Evolutionary conservation across 2,888 invertebrate genomes (phyloP).

Genomic region (Eugnorisma glareosa): DNA sequence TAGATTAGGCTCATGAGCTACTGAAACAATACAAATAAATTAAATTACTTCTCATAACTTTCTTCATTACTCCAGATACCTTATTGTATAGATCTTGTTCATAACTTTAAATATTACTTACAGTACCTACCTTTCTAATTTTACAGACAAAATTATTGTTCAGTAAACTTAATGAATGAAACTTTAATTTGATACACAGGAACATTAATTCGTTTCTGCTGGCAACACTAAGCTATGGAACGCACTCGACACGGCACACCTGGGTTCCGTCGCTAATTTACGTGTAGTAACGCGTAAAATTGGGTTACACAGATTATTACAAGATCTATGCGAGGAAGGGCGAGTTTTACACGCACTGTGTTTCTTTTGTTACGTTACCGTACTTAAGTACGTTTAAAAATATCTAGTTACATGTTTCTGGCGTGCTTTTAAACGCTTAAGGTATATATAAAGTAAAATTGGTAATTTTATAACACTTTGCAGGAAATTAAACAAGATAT

Average conservation of each 20-base stretch:
- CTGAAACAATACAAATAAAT: background rate
- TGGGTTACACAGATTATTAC: constrained; percentile 66
- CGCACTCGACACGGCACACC: constrained; percentile 66
- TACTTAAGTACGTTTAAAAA: constrained; percentile 10
- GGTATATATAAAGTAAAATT: background rate
- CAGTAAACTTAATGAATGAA: background rate
- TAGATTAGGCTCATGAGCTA: background rate
- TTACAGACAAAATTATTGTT: background rate
- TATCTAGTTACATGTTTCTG: constrained; percentile 18
- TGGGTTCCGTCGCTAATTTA: constrained; percentile 68
- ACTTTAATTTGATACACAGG: background rate
- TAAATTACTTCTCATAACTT: constrained; percentile 1
- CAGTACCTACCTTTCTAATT: background rate
- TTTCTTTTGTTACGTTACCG: constrained; percentile 17
- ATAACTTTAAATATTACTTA: background rate
- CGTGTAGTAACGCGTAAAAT: constrained; percentile 64
- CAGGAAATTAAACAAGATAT: background rate
- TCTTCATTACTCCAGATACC: background rate
- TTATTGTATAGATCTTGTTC: background rate
- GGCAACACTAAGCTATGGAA: constrained; percentile 65
- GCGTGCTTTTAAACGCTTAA: constrained; percentile 1
- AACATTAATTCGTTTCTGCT: constrained; percentile 51
- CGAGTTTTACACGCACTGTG: constrained; percentile 41
- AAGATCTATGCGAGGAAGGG: constrained; percentile 55
- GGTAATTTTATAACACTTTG: background rate